Evolutionary conservation across 2,797 vertebrate genomes (phyloP).

Genomic region (Chelon auratus): DNA sequence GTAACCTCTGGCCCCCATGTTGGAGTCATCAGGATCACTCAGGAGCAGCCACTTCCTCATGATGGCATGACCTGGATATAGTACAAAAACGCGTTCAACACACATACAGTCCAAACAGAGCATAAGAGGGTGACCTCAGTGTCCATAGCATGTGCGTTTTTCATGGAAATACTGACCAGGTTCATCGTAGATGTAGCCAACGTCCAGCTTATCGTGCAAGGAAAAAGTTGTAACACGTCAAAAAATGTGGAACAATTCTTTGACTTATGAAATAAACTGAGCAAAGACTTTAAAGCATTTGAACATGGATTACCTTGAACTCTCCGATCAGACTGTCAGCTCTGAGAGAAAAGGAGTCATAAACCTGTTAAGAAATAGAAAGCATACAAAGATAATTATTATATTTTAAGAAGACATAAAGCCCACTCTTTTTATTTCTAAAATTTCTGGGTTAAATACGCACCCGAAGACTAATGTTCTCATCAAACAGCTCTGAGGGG

Average conservation of each 20-base stretch:
- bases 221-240: slow-evolving; percentile 8
- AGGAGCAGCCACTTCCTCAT: slow-evolving; percentile 97
- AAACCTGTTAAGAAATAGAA: slow-evolving; percentile 69
- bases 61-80: slow-evolving; percentile 76
- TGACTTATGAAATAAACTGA: not conserved
- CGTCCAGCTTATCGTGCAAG: slow-evolving; percentile 87
- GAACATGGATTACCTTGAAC: slow-evolving; percentile 77
- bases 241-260: not conserved
- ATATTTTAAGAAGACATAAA: not conserved
- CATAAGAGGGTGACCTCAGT: no score
- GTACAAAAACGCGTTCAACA: slow-evolving; percentile 5
- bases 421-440: not conserved
- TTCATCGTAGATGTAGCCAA: slow-evolving; percentile 94
- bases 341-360: slow-evolving; percentile 83
- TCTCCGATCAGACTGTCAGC: slow-evolving; percentile 84
- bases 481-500: slow-evolving; percentile 92
- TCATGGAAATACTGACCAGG: slow-evolving; percentile 82
- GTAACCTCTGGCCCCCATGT: slow-evolving; percentile 92
- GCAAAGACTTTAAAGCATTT: not conserved
- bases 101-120: not conserved
- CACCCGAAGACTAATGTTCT: slow-evolving; percentile 91
- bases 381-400: not conserved
- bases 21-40: slow-evolving; percentile 90
- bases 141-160: not conserved
- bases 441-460: slow-evolving; percentile 44